Conservation (phyloP, 2,113 vertebrate species). For the Helogale parvula region DNA sequence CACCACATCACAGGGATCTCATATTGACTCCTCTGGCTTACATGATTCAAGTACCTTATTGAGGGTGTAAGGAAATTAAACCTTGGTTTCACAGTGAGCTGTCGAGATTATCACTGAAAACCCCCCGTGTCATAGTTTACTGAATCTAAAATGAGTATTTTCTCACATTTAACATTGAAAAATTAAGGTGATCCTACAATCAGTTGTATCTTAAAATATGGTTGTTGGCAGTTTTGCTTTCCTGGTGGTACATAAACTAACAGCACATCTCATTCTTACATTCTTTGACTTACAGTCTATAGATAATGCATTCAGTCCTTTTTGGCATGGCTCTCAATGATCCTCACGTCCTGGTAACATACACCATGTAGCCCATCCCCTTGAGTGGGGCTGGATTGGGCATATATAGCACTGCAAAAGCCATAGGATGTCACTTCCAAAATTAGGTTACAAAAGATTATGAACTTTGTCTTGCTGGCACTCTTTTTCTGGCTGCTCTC, state of each 20-base stretch:
- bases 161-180: neutral
- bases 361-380: neutral
- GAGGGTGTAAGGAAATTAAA: neutral
- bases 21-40: neutral
- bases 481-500: neutral
- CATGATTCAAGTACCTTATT: neutral
- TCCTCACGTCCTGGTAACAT: no score
- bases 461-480: neutral
- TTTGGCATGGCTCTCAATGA: accelerated
- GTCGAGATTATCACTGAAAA: neutral
- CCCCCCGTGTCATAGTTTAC: neutral
- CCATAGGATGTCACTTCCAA: neutral
- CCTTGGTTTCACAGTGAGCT: neutral
- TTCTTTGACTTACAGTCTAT: neutral
- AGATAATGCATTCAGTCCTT: neutral
- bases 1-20: neutral
- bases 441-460: accelerated
- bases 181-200: neutral
- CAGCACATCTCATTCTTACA: neutral
- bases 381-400: neutral
- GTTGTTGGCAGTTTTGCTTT: neutral
- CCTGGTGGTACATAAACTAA: neutral
- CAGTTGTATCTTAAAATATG: neutral
- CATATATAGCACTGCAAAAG: no score
- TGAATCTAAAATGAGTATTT: neutral